Conservation (phyloP, 2,797 vertebrate species). For the Diplodus sargus region DNA sequence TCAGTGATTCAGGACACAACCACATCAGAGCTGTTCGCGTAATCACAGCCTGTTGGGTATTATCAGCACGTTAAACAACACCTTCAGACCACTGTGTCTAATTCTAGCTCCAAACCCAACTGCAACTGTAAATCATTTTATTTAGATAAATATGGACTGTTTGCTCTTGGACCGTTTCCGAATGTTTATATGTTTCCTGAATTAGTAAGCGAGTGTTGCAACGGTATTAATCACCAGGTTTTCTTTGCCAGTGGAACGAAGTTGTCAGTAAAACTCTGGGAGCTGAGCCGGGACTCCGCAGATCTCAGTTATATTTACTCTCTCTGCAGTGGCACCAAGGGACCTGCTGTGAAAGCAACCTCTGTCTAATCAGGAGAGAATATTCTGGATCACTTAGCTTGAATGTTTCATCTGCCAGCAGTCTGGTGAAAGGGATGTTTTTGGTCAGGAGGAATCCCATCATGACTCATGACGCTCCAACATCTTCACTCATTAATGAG, state of each 20-base stretch:
- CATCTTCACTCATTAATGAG: slow-evolving; percentile 48
- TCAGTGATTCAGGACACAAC: slow-evolving; percentile 28
- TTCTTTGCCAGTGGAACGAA: slow-evolving; percentile 68
- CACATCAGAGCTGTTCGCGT: slow-evolving; percentile 40
- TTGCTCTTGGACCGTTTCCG: slow-evolving; percentile 52
- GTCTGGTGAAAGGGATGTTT: slow-evolving; percentile 53
- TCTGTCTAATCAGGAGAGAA: slow-evolving; percentile 75
- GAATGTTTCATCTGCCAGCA: slow-evolving; percentile 52
- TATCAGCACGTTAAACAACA: slow-evolving; percentile 54
- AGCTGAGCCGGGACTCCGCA: slow-evolving; percentile 33
- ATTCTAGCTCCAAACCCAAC: slow-evolving; percentile 41
- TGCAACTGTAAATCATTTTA: slow-evolving; percentile 55
- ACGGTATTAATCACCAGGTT: slow-evolving; percentile 71
- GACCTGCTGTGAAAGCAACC: slow-evolving; percentile 71
- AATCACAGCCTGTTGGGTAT: slow-evolving; percentile 31
- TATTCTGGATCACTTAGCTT: slow-evolving; percentile 63
- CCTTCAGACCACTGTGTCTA: slow-evolving; percentile 30
- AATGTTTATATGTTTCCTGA: slow-evolving; percentile 66
- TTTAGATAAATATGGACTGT: slow-evolving; percentile 65
- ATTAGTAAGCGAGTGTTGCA: slow-evolving; percentile 57
- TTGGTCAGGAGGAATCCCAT: slow-evolving; percentile 56
- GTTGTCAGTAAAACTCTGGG: slow-evolving; percentile 64
- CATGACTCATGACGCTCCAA: slow-evolving; percentile 56
- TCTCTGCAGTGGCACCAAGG: slow-evolving; percentile 50
- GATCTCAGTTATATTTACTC: slow-evolving; percentile 65